Base-by-base conservation (phyloP, 1,140 invertebrate species). In the Pinna nobilis region DNA sequence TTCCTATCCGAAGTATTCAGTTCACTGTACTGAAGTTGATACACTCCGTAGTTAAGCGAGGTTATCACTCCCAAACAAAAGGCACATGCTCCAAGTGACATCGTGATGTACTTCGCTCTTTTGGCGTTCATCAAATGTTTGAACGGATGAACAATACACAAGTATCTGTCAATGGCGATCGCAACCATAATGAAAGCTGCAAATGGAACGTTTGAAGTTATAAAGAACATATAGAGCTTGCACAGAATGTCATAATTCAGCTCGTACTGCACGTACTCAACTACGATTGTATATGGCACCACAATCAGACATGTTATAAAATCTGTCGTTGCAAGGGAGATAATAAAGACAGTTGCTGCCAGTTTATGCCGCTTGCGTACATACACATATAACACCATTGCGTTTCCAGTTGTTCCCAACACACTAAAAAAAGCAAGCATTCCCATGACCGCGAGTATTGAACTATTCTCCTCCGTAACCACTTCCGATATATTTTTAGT, bases 91-190 rank as follows among this genome's bases (percentile, higher is more conserved):
- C 77, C 71, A 23, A 88, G 61, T 39, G 70, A 68, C 0, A 78
- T 63, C 18, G 86, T 81, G 9, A 84, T 80, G 32, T 83, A 57
- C 74, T 86, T 86, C 4, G 87, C 85, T 13, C 84, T 70, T 50
- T 67, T 59, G 11, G 78, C 70, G 39, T 86, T 88, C 44, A 89
- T 78, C 32, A 83, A 57, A 37, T 87, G 83, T 20, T 73, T 77
- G 55, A 85, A 86, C 23, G 87, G 86, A 74, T 83, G 82, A 64
- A 87, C 88, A 28, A 89, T 89, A 71, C 88, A 88, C 6, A 88
- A 72, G 74, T 86, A 89, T 41, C 88, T 71, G 63, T 89, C 88
- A 60, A 88, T 76, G 15, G 88, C 88, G 39, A 89, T 88, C 20
- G 85, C 86, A 9, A 84, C 82, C 87, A 89, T 89, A 23, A 89